phyloP scores from a whole-genome alignment of 2,113 vertebrate species.

The Martes martes region DNA sequence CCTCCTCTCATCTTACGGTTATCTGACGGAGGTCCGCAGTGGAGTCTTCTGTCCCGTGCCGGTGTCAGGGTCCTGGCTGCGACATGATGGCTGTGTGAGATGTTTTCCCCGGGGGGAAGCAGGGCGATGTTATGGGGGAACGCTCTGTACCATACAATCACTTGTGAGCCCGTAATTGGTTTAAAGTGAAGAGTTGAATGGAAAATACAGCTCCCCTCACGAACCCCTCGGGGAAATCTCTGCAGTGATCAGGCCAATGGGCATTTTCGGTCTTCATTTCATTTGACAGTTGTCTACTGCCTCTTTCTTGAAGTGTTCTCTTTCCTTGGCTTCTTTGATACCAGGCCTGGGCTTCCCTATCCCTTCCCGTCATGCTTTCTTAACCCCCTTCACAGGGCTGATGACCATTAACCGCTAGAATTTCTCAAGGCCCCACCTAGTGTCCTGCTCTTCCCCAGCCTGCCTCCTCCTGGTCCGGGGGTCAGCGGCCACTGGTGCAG shows the following conservation, averaged over 20 bases:
- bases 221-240: not conserved
- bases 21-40: not conserved
- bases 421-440: not conserved
- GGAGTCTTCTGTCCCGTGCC: not conserved
- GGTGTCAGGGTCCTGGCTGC: not conserved
- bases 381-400: not conserved
- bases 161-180: not conserved
- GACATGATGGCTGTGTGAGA: not conserved
- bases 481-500: not conserved
- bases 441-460: not conserved
- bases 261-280: not conserved
- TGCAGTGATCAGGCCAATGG: not conserved
- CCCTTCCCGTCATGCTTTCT: not conserved
- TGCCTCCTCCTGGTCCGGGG: accelerated
- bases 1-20: not conserved
- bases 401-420: not conserved
- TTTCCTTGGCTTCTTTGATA: not conserved
- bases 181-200: not conserved
- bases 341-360: not conserved
- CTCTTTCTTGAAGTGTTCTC: not conserved
- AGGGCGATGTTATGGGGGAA: not conserved
- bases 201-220: not conserved
- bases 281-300: not conserved
- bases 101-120: not conserved
- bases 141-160: not conserved